Evolutionary conservation across 2,113 vertebrate genomes (phyloP), one percentile per base, ranked within the genome.

Genomic region (Oxygymnocypris stewartii): DNA sequence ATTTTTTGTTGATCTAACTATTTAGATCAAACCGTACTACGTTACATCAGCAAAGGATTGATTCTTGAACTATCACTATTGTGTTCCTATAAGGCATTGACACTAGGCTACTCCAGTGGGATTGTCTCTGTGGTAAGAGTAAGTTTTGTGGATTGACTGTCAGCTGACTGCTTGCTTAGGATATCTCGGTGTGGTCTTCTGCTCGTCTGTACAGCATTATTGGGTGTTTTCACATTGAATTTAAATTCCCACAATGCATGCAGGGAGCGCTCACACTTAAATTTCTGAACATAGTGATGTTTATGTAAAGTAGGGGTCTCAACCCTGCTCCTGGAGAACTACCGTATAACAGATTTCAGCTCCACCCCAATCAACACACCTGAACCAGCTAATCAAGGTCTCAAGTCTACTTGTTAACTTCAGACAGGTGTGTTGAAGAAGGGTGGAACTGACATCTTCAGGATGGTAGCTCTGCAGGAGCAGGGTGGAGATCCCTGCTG

Each of bases 251-350:
- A 75, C 79, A 89, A 49, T 86, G 65, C 75, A 35, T 35, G 59
- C 44, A 35, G 79, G 14, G 37, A 40, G 63, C 74, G 78, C 35
- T 83, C 75, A 54, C 47, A n/a, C 54, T 87, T 87, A 86, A 86
- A 89, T 87, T 80, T 84, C 61, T 81, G 71, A 65, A 84, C 54
- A 65, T 57, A 79, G 81, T 80, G 79, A 89, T 83, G 86, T 86
- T 86, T 83, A 71, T 65, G 79, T 57, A 31, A 31, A 31, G 28
- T 2, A 31, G 28, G 28, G 2, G 28, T 31, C 28, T 31, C 28
- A 31, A 31, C 28, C 28, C 28, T 31, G 28, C 28, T 31, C 28
- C 28, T 31, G 28, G 28, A 31, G 28, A 31, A 2, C 28, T 31
- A 31, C 28, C 28, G 28, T 31, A 1, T 2, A 31, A 31, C 28